A percentile compares a stretch with the other conserved stretches of the same genome.
Evolutionary conservation across 2,797 vertebrate species (phyloP).

Genomic region (Hylomyscus alleni): DNA sequence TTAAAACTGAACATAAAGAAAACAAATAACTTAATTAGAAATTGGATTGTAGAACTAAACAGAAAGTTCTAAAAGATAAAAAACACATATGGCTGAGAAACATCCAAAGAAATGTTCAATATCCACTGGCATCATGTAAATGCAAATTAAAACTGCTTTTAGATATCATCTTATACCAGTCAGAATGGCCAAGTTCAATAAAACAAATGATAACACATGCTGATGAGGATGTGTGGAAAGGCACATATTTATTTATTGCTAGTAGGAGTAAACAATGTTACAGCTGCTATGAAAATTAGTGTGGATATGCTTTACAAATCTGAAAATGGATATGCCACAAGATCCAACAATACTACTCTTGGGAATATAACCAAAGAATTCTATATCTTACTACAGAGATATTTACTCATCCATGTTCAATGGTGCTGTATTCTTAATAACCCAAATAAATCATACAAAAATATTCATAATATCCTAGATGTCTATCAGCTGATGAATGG

Average conservation of each 20-base stretch:
- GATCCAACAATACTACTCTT: background rate
- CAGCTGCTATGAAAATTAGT: background rate
- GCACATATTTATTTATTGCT: background rate
- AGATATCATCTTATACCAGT: background rate
- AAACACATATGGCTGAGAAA: background rate
- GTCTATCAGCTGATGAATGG: background rate
- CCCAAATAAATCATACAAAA: background rate
- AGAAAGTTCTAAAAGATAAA: background rate
- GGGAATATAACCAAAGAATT: background rate
- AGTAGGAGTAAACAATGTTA: background rate
- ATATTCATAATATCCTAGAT: background rate
- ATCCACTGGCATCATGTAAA: background rate
- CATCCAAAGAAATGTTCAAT: background rate
- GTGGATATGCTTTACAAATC: background rate
- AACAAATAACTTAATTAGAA: background rate
- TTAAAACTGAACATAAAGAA: background rate
- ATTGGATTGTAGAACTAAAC: background rate
- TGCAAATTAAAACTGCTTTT: background rate
- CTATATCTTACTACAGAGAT: background rate
- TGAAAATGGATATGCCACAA: background rate
- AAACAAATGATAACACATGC: background rate
- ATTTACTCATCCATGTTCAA: background rate
- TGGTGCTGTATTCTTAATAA: background rate
- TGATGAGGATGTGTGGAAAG: background rate
- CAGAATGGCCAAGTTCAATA: background rate